Base-by-base conservation (phyloP, 2,888 invertebrate species). In the Panzeria rudis region DNA sequence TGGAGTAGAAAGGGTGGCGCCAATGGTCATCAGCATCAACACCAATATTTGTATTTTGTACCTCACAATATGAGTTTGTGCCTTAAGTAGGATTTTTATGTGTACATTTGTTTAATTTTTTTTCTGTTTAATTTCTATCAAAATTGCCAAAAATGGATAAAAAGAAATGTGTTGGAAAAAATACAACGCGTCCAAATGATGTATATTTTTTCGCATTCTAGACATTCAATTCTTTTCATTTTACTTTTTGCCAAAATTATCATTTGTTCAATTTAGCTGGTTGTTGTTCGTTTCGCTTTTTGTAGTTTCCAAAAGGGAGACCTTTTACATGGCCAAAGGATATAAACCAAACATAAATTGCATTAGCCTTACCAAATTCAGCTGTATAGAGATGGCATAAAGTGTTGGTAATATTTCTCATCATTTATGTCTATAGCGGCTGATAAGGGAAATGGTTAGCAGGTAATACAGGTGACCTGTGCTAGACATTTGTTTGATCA, bases 101-200 rank as follows among this genome's bases (percentile, higher is more conserved):
- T 52, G 6, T 66, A 8, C 25, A 56, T 54, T 35, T 52, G 56
- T 20, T n/a, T 13, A 59, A 15, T 44, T 41, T 75, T 75, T 75
- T 62, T 56, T 78, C 72, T 64, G 5, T 85, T 72, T 78, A 78
- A 85, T 82, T 76, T 80, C 75, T 78, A 69, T 73, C 41, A 78
- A 85, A 85, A 85, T 84, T 84, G 59, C 72, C 80, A 83, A 83
- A 80, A 82, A 80, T 23, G n/a, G 41, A 47, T 41, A 29, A 71
- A 84, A 72, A 77, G 56, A 78, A 64, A 41, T 52, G 2, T 20
- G 3, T 35, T 25, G 38, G 9, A 71, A 77, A 66, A 83, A 78
- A 64, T 56, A 61, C 44, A 61, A 68, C 86, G 83, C 84, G 83
- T 84, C 86, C 84, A 86, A 87, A 86, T 87, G 83, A 84, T 86